Evolutionary conservation across 2,113 vertebrate species (phyloP).

Genomic region (Rattus norvegicus): GRCr8 NC_086037.1:52645501-52646000

Average conservation of each 20-base stretch:
- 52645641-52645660: neutral
- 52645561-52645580: neutral
- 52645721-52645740: neutral
- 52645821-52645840: neutral
- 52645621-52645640: neutral
- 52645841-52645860: neutral
- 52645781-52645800: neutral
- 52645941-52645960: slow-evolving; percentile 8
- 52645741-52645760: neutral
- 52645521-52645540: neutral
- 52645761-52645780: neutral
- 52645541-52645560: too few species aligned
- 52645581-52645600: neutral
- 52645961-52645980: neutral
- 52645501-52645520: neutral
- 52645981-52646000: neutral
- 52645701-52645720: too few species aligned
- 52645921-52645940: too few species aligned
- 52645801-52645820: neutral
- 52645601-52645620: neutral
- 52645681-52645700: neutral
- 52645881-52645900: neutral
- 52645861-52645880: neutral
- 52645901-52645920: neutral
- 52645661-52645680: neutral